A percentile compares a stretch with the other conserved stretches of the same genome.
phyloP scores from a whole-genome alignment of 2,888 invertebrate genomes.

The Digitonthophagus gazella region DNA sequence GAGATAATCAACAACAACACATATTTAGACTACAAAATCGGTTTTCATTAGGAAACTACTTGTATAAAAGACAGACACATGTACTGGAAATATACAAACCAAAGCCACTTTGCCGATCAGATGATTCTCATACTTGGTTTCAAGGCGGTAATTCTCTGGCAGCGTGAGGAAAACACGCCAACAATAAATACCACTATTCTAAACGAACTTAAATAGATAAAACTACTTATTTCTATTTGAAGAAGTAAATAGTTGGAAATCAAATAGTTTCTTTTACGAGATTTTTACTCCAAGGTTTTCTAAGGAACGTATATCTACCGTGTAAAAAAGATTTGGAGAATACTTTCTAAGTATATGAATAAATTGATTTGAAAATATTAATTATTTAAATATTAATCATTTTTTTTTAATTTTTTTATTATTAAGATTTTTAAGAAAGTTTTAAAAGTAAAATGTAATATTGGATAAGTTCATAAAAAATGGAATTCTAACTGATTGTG shows the following conservation, averaged over 20 bases:
- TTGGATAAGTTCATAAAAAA: too few species aligned
- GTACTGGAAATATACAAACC: conserved; percentile 62
- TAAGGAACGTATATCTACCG: too few species aligned
- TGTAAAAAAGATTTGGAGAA: too few species aligned
- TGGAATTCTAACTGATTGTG: too few species aligned
- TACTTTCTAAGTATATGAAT: too few species aligned
- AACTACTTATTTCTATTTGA: conserved; percentile 24
- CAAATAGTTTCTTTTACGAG: neutral
- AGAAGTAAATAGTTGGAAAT: neutral
- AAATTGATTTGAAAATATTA: too few species aligned
- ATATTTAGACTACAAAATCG: conserved; percentile 18
- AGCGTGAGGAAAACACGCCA: conserved; percentile 47
- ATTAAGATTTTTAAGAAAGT: too few species aligned
- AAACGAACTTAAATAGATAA: conserved; percentile 20
- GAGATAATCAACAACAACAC: conserved; percentile 27
- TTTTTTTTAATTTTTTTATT: too few species aligned
- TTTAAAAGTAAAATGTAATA: too few species aligned
- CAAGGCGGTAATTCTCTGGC: conserved; percentile 96
- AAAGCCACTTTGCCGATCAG: conserved; percentile 96
- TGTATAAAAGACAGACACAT: neutral
- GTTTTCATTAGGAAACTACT: neutral
- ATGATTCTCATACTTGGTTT: conserved; percentile 96
- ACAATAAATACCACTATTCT: conserved; percentile 28
- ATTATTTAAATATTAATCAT: too few species aligned
- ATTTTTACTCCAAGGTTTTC: too few species aligned